Conservation (phyloP, 2,888 invertebrate species). For the Euclidia mi region DNA sequence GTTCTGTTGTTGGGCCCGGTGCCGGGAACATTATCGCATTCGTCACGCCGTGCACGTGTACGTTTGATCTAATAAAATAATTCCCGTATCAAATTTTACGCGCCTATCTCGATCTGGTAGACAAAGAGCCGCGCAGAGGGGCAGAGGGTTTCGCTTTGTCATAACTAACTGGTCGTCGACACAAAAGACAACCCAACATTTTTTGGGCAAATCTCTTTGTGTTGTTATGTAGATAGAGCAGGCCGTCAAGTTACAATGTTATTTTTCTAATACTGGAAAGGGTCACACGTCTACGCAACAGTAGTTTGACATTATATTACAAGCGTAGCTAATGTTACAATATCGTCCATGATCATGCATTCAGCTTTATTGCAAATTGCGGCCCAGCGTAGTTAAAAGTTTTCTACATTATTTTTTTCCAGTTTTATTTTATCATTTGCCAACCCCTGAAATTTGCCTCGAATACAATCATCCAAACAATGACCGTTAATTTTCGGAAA, state of each 20-base stretch:
- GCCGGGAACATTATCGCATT: slow-evolving; percentile 86
- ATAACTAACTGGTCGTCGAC: slow-evolving; percentile 85
- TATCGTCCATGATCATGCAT: slow-evolving; percentile 4
- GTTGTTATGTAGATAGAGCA: slow-evolving; percentile 76
- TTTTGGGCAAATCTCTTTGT: slow-evolving; percentile 76
- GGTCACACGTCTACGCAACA: slow-evolving; percentile 55
- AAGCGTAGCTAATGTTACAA: slow-evolving; percentile 25
- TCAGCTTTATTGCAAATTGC: slow-evolving; percentile 4
- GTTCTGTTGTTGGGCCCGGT: slow-evolving; percentile 77
- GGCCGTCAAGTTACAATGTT: slow-evolving; percentile 74
- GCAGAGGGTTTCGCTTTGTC: slow-evolving; percentile 85
- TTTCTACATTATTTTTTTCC: background rate
- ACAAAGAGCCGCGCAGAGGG: slow-evolving; percentile 80
- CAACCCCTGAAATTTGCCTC: background rate
- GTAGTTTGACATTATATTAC: slow-evolving; percentile 21
- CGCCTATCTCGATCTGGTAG: slow-evolving; percentile 88
- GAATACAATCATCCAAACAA: background rate
- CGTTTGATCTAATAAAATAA: slow-evolving; percentile 88
- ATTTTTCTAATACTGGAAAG: slow-evolving; percentile 58
- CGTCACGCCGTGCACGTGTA: slow-evolving; percentile 89
- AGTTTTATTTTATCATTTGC: no score
- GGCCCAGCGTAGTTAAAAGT: background rate
- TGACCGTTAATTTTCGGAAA: background rate
- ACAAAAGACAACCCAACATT: slow-evolving; percentile 84
- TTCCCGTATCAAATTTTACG: slow-evolving; percentile 90